Conservation (phyloP, 1,140 invertebrate genomes). For the Drosophila varians region DNA sequence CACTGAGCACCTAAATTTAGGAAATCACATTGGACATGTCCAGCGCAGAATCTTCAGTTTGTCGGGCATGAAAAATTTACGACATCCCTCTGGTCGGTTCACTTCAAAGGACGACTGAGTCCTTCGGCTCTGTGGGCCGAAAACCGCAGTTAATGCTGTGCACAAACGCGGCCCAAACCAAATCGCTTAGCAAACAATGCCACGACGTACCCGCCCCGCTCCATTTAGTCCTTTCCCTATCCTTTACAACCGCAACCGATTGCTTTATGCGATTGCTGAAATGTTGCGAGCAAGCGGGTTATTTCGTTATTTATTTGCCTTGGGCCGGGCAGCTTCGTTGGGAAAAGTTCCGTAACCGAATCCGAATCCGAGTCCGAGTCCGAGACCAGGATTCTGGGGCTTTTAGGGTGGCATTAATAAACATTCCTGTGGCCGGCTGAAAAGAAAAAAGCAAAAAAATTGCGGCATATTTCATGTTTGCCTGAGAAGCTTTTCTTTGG, state of each 20-base stretch:
- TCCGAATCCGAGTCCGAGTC: not conserved
- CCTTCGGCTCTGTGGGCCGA: not conserved
- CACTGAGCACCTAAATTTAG: not conserved
- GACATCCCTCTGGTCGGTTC: slow-evolving; percentile 46
- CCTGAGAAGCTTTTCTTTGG: slow-evolving; percentile 49
- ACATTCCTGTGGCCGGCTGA: slow-evolving; percentile 64
- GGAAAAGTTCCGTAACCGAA: not conserved
- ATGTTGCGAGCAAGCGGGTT: slow-evolving; percentile 63
- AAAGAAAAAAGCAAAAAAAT: slow-evolving; percentile 38
- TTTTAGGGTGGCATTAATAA: slow-evolving; percentile 34
- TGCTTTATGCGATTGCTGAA: slow-evolving; percentile 80
- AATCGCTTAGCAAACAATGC: slow-evolving; percentile 81
- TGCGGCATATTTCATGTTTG: slow-evolving; percentile 77
- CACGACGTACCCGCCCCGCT: not conserved
- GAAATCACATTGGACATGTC: not conserved
- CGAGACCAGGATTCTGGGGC: not conserved
- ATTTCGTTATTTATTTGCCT: slow-evolving; percentile 72
- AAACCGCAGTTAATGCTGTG: slow-evolving; percentile 64
- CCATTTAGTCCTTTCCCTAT: not conserved
- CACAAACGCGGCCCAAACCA: slow-evolving; percentile 45
- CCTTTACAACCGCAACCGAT: slow-evolving; percentile 45
- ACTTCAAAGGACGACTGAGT: slow-evolving; percentile 56
- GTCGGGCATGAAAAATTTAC: slow-evolving; percentile 39
- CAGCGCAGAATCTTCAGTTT: not conserved
- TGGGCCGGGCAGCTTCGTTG: slow-evolving; percentile 17